Percentiles rank a stretch among this genome's conserved stretches.
These are phyloP conservation scores for Batillaria attramentaria DNA, from an alignment of 1,140 invertebrate genomes.

Conservation along the genomic window DNA sequence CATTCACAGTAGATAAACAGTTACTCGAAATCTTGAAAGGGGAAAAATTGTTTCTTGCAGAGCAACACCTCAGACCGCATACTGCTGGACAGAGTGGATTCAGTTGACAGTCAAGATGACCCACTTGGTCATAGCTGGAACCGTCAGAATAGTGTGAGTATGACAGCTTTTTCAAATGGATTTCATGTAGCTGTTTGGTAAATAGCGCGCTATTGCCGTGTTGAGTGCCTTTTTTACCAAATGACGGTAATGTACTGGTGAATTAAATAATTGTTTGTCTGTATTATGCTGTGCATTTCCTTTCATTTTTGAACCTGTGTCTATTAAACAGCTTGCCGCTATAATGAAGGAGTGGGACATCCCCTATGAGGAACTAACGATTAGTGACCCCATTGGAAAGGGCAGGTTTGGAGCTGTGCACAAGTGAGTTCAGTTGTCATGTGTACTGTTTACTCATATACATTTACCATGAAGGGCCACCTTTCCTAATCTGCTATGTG, in stretches of 20 bases:
- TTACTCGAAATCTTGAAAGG: not conserved
- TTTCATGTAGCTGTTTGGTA: too few species aligned
- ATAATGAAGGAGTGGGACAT: slow-evolving; percentile 96
- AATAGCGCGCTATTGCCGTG: too few species aligned
- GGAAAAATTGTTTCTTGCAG: slow-evolving; percentile 44
- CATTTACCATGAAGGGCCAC: too few species aligned
- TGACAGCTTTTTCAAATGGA: too few species aligned
- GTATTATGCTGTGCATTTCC: slow-evolving; percentile 16
- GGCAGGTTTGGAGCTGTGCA: slow-evolving; percentile 96
- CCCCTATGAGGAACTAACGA: slow-evolving; percentile 91
- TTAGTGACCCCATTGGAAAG: slow-evolving; percentile 89
- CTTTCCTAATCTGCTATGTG: too few species aligned
- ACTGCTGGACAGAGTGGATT: slow-evolving; percentile 84
- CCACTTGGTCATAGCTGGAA: slow-evolving; percentile 79
- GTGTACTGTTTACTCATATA: too few species aligned
- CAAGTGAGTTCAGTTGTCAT: too few species aligned
- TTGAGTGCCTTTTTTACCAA: too few species aligned
- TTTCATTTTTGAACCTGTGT: slow-evolving; percentile 1
- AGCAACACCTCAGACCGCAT: slow-evolving; percentile 86
- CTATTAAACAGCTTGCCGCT: slow-evolving; percentile 77
- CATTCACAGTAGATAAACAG: not conserved
- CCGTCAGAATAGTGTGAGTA: slow-evolving; percentile 89
- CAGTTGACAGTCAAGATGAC: slow-evolving; percentile 83
- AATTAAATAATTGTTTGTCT: not conserved
- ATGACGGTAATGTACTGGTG: too few species aligned